These are phyloP conservation scores for Lymantria monacha DNA, from an alignment of 2,888 invertebrate species.

Conservation along the genomic window DNA sequence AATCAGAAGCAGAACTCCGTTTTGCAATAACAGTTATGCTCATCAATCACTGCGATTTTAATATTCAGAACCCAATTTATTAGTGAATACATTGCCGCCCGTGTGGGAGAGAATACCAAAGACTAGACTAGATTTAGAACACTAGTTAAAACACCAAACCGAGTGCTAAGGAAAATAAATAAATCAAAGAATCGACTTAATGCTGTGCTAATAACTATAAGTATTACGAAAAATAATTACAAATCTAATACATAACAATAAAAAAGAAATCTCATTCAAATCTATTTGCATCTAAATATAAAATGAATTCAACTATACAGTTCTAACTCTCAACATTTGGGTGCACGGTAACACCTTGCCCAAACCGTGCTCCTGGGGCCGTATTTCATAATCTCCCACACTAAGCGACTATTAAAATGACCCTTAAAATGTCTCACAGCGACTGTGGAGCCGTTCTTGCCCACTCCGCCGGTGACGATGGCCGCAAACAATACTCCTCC, in stretches of 20 bases:
- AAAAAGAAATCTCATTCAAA: neutral
- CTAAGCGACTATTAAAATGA: slow-evolving; percentile 9
- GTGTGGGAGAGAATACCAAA: slow-evolving; percentile 26
- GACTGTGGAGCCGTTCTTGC: slow-evolving; percentile 99
- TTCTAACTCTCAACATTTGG: neutral
- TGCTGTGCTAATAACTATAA: neutral
- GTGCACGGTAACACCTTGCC: neutral
- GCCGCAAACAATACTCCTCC: slow-evolving; percentile 88
- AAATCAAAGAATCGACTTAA: neutral
- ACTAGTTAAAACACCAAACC: neutral
- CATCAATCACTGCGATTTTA: neutral
- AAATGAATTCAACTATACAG: neutral
- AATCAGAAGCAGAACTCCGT: slow-evolving; percentile 30
- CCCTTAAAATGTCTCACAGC: slow-evolving; percentile 88
- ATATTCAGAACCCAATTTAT: slow-evolving; percentile 22
- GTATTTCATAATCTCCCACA: slow-evolving; percentile 8
- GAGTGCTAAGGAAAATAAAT: neutral
- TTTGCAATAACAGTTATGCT: slow-evolving; percentile 11
- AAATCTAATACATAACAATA: neutral
- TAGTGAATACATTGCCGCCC: slow-evolving; percentile 27
- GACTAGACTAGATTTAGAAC: neutral
- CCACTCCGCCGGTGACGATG: slow-evolving; percentile 95
- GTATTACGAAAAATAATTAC: neutral
- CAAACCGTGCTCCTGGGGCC: neutral
- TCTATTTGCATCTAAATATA: neutral